Percentiles rank a stretch among this genome's conserved stretches.
phyloP scores from a whole-genome alignment of 2,888 invertebrate genomes.

The Brassicogethes aeneus region DNA sequence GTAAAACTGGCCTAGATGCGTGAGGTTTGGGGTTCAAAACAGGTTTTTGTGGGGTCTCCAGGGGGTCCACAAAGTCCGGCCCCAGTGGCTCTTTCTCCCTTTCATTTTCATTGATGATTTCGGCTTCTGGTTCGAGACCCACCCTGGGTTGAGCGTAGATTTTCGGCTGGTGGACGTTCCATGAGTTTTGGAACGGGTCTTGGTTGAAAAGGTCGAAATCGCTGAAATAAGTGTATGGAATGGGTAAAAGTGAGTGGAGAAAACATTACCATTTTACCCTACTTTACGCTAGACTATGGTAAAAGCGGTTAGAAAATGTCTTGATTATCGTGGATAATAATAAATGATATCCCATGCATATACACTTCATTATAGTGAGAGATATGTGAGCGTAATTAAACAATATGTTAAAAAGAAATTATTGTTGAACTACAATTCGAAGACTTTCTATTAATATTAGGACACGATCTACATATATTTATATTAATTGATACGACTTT shows the following conservation, averaged over 20 bases:
- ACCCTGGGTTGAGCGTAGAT: background rate
- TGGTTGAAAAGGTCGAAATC: background rate
- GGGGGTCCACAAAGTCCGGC: slow-evolving; percentile 32
- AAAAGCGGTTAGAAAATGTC: no score
- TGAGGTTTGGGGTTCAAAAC: slow-evolving; percentile 22
- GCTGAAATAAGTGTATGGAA: slow-evolving; percentile 1
- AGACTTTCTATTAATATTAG: no score
- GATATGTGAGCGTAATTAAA: no score
- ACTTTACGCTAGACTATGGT: no score
- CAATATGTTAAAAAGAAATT: no score
- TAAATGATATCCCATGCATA: no score
- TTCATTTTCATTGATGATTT: background rate
- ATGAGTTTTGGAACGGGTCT: background rate
- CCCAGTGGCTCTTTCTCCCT: slow-evolving; percentile 31
- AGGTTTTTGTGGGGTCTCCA: slow-evolving; percentile 22
- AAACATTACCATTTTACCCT: no score
- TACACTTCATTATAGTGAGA: no score
- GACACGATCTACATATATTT: no score
- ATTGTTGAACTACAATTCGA: no score
- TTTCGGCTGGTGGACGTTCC: background rate
- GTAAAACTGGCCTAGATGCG: slow-evolving; percentile 5
- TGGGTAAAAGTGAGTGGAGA: background rate
- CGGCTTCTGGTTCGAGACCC: background rate
- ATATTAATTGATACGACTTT: no score
- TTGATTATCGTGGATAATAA: no score